Base-by-base conservation (phyloP, 2,797 vertebrate species). In the Rhinatrema bivittatum region DNA sequence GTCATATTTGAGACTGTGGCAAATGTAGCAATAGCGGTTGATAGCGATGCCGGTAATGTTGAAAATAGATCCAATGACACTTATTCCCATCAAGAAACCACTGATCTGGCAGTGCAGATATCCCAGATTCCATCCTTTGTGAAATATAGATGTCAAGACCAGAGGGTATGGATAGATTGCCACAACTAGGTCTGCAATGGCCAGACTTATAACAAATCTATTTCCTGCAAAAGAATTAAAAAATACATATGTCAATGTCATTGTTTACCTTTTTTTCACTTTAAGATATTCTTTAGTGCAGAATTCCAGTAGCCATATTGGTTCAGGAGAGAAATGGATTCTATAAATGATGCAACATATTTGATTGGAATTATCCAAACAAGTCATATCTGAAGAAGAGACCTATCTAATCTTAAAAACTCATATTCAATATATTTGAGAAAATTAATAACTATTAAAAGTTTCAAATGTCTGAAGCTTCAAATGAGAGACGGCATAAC, bases 1-100 rank as follows among this genome's bases (percentile, higher is more conserved):
- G 64, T 95, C 88, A 0, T 98, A 98, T 62, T 86, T 89, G 62
- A 96, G 86, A 52, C 94, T 94, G 81, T 98, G 94, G 72, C 94
- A 98, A 78, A 98, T 93, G 52, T 94, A 97, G 63, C 95, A 97
- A 71, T 99, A 98, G 17, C 93, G 86, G 62, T 99, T 99, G 52
- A 99, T 76, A 58, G 95, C 95, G 9, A 99, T 98, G 54, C 91
- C 94, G 0, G 94, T 91, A 71, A 99, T 98, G 69, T 90, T 99
- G 74, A 99, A 98, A 64, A 99, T 86, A 7, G 94, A 98, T 75
- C 93, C 91, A 17, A 98, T 90, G 59, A 97, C 93, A 20, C 94
- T 98, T 62, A 99, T 50, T 16, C 95, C 95, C 91, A 95, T 96
- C 36, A 98, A 68, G 78, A 98, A 97, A 42, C 86, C 94, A 9